A percentile compares a stretch with the other conserved stretches of the same genome.
These are phyloP conservation scores for Ephestia elutella DNA, from an alignment of 1,140 invertebrate species.

Conservation along the genomic window DNA sequence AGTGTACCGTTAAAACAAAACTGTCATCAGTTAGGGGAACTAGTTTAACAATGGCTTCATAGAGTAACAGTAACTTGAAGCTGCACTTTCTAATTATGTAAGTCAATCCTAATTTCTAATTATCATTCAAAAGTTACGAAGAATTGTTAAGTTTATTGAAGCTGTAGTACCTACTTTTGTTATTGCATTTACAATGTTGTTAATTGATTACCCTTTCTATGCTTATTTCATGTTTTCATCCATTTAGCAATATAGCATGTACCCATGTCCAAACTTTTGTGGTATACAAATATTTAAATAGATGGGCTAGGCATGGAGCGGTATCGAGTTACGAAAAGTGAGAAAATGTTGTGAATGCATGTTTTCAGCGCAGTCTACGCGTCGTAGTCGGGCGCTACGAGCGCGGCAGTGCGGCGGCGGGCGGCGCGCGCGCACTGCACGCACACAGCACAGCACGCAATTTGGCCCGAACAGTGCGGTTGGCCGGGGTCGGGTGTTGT, in stretches of 20 bases:
- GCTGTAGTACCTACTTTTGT: too few species aligned
- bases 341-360: not conserved
- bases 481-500: conserved; percentile 61
- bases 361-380: conserved; percentile 29
- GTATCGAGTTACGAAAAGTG: not conserved
- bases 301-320: not conserved
- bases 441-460: conserved; percentile 13
- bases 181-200: too few species aligned
- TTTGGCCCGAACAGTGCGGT: conserved; percentile 30
- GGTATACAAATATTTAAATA: too few species aligned
- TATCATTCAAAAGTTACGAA: too few species aligned
- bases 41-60: conserved; percentile 36
- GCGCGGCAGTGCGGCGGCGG: conserved; percentile 15
- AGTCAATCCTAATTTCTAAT: not conserved
- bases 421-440: conserved; percentile 17
- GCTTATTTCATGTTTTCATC: too few species aligned
- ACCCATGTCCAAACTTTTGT: too few species aligned
- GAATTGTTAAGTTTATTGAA: too few species aligned
- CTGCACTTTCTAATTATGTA: conserved; percentile 11
- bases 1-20: conserved; percentile 65
- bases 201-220: too few species aligned
- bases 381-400: conserved; percentile 33
- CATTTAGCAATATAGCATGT: too few species aligned
- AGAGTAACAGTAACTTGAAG: conserved; percentile 5
- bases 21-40: conserved; percentile 55